Evolutionary conservation across 2,113 vertebrate genomes (phyloP), one percentile per base, ranked within the genome.

Genomic region (Perca flavescens): DNA sequence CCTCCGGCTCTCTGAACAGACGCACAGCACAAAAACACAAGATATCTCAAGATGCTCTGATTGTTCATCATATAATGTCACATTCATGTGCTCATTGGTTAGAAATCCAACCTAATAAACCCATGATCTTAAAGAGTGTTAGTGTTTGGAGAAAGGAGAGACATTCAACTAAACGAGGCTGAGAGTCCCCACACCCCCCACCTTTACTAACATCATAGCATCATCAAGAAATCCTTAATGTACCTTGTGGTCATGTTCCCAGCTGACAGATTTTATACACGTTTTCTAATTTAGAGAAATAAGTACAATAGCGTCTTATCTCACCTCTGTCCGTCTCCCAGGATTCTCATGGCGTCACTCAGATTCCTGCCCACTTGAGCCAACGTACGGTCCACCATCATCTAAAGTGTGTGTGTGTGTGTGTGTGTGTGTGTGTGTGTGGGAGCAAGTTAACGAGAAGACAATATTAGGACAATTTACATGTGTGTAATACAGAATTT

Each of bases 281-380:
- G 10, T 43, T 46, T 40, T 54, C 13, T 11, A 65, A 65, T 58
- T 14, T 1, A 47, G 10, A 82, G n/a, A 3, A n/a, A 31, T 28
- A 49, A 60, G 9, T 19, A 58, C 2, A 28, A 25, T 0, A 12
- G 9, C 28, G 3, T 36, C 12, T 49, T 0, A 49, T 46, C 89
- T 89, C 78, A 99, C 98, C 95, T 96, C 78, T 95, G 96, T 84
- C 94, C 95, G 52, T 97, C 96, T 88, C 95, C 97, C 40, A 99
- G 93, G 90, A 99, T 97, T 93, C 94, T 96, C 96, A 99, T 97
- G 43, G 97, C 98, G 83, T 99, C 97, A 3, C 96, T 97, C 89
- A 99, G 95, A 89, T 97, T 97, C 82, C 93, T 97, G 25, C 97
- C 97, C 96, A 99, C 98, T 91, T 97, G 96, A 86, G 95, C 95